These are phyloP conservation scores for Semaprochilodus insignis DNA, from an alignment of 2,797 vertebrate genomes.

Conservation along the genomic window DNA sequence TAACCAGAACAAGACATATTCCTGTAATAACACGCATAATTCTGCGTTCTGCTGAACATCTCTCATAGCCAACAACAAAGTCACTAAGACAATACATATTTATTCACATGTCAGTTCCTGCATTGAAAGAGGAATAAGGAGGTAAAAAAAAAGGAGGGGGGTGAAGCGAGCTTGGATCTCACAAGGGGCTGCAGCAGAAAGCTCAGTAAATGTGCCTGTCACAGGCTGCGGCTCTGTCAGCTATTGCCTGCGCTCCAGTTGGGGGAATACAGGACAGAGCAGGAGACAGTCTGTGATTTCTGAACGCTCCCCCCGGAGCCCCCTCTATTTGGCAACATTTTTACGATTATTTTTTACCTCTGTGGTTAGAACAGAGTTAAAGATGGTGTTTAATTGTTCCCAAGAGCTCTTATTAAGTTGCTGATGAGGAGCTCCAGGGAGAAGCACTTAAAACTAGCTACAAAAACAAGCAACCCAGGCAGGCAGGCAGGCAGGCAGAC, in stretches of 20 bases:
- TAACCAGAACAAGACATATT: slow-evolving; percentile 84
- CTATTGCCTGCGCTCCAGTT: slow-evolving; percentile 73
- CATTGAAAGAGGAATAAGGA: slow-evolving; percentile 53
- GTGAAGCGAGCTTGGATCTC: slow-evolving; percentile 72
- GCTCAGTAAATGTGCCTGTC: slow-evolving; percentile 78
- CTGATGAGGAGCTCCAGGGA: slow-evolving; percentile 94
- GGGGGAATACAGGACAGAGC: slow-evolving; percentile 73
- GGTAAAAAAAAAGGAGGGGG: slow-evolving; percentile 45
- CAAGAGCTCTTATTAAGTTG: slow-evolving; percentile 89
- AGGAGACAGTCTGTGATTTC: slow-evolving; percentile 75
- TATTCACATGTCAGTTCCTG: slow-evolving; percentile 81
- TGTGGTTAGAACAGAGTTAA: slow-evolving; percentile 85
- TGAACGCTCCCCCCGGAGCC: slow-evolving; percentile 78
- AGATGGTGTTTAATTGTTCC: slow-evolving; percentile 91
- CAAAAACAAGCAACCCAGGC: slow-evolving; percentile 85
- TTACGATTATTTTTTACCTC: slow-evolving; percentile 82
- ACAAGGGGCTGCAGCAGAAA: slow-evolving; percentile 73
- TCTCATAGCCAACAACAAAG: slow-evolving; percentile 79
- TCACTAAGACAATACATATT: slow-evolving; percentile 82
- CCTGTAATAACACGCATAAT: slow-evolving; percentile 83
- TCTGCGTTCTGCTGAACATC: slow-evolving; percentile 80
- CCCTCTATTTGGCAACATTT: slow-evolving; percentile 81
- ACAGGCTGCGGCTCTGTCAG: slow-evolving; percentile 73
- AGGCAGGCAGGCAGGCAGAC: slow-evolving; percentile 51
- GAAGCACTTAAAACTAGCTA: slow-evolving; percentile 85